phyloP scores from a whole-genome alignment of 2,797 vertebrate genomes.

The Eospalax fontanierii region DNA sequence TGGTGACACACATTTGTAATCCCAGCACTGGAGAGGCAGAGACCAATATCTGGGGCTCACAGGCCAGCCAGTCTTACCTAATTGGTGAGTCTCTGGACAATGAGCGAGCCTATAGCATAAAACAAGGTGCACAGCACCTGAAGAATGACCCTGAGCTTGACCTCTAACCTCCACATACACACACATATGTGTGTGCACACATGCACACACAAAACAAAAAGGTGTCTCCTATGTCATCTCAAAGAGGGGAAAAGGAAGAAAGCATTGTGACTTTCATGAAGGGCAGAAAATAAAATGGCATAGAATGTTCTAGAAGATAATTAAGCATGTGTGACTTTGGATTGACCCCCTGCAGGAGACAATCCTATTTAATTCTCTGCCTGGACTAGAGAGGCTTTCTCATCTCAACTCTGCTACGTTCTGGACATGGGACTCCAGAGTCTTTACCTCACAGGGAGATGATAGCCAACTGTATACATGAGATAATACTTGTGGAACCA shows the following conservation, averaged over 20 bases:
- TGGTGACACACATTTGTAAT: neutral
- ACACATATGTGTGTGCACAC: too few species aligned
- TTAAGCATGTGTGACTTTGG: neutral
- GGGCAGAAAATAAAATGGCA: neutral
- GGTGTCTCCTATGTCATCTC: neutral
- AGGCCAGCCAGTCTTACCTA: neutral
- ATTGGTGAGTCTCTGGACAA: neutral
- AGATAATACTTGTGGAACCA: neutral
- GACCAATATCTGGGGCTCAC: neutral
- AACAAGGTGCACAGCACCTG: neutral
- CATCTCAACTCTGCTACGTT: neutral
- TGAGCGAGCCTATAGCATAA: neutral
- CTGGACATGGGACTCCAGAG: neutral
- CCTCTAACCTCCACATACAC: neutral
- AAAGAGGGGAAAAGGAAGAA: neutral
- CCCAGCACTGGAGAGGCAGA: neutral
- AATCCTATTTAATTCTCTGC: neutral
- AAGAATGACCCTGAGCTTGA: neutral
- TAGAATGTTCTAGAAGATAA: neutral
- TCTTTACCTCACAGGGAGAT: neutral
- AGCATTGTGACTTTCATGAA: neutral
- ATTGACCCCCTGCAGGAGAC: neutral
- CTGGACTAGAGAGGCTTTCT: neutral
- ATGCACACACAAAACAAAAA: neutral
- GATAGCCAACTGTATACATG: neutral